Base-by-base conservation (phyloP, 1,140 invertebrate species). In the Scylla paramamosain region DNA sequence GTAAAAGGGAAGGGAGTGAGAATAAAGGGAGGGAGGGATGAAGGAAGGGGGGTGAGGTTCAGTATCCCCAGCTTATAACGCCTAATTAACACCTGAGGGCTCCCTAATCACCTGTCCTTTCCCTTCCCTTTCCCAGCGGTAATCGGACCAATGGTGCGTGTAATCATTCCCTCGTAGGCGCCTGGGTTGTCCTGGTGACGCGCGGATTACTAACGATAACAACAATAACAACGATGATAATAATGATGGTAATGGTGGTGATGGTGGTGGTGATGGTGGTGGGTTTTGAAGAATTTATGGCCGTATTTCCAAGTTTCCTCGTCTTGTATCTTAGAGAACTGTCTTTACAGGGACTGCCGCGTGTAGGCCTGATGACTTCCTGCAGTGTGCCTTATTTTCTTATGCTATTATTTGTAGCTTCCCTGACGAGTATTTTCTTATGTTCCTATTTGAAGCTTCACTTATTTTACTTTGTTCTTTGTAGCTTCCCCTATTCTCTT, bases 51-150 rank as follows among this genome's bases (percentile, higher is more conserved):
- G 16, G 67, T 0, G 29, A 92, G 67, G 14, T 4, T n/a, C 25
- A n/a, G 12, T n/a, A 7, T 8, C 67, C 52, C 2, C 67, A 77
- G 67, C 67, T 77, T 77, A 77, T 77, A 77, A 77, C 67, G 25
- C 67, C 67, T 77, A 77, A 77, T 77, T 77, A 77, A n/a, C 67
- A 77, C 67, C 67, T 77, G 67, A 77, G 67, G 67, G 67, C 67
- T 59, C 67, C 7, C 67, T 77, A 77, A 77, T 77, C 67, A 77
- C 67, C 67, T 77, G 67, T 77, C 67, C 67, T 77, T 1, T 7
- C 67, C 20, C 67, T 77, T 77, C 67, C 67, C 67, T 77, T 2
- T 77, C 12, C 12, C 67, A 20, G 20, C 67, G 67, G 0, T 77
- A n/a, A n/a, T 77, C 12, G 67, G 25, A 2, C 6, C 67, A 77